phyloP scores from a whole-genome alignment of 2,888 invertebrate genomes.

The Eilema caniola region DNA sequence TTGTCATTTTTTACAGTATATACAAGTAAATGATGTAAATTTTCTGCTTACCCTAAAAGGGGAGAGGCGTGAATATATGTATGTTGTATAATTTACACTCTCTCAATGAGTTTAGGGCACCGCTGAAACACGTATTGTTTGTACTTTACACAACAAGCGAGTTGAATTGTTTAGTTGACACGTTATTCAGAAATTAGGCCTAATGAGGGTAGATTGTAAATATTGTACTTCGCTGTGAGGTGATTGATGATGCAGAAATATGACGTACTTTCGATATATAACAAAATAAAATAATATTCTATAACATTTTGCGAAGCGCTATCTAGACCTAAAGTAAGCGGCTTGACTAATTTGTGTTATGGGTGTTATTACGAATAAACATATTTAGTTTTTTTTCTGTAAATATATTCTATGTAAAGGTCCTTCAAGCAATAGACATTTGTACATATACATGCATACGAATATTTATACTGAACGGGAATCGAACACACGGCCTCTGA shows the following conservation, averaged over 20 bases:
- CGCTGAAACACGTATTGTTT: background rate
- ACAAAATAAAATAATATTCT: too few species aligned
- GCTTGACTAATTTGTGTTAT: background rate
- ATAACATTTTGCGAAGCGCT: too few species aligned
- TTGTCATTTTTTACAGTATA: too few species aligned
- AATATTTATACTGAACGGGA: background rate
- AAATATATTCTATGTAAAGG: too few species aligned
- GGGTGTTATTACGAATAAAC: background rate
- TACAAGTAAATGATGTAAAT: too few species aligned
- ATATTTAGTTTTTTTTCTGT: too few species aligned
- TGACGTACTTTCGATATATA: too few species aligned
- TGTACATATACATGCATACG: background rate
- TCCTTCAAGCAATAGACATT: too few species aligned
- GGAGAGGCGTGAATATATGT: background rate
- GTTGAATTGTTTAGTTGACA: background rate
- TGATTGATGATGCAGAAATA: background rate
- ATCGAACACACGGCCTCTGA: background rate
- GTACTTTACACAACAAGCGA: background rate
- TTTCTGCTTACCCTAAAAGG: background rate
- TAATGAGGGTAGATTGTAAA: background rate
- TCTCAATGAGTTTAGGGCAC: background rate
- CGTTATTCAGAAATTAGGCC: background rate
- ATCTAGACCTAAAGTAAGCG: too few species aligned
- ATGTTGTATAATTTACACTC: background rate
- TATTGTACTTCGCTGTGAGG: background rate